These are phyloP conservation scores for Muscicapa comitata DNA, from an alignment of 2,797 vertebrate genomes.

Conservation along the genomic window DNA sequence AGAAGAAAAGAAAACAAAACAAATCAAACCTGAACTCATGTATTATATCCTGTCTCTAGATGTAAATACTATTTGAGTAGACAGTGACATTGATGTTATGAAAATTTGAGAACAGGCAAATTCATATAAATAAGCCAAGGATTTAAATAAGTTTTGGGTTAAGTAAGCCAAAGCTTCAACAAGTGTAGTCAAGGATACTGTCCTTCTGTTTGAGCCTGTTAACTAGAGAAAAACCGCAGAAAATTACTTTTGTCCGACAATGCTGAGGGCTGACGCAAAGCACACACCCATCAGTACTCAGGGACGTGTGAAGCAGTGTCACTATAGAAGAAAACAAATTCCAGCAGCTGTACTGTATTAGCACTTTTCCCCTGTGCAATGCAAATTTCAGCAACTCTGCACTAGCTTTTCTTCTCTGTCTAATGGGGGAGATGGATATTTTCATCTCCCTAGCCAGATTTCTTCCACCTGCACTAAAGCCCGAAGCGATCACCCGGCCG, in stretches of 20 bases:
- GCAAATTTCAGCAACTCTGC: not conserved
- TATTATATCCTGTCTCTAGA: not conserved
- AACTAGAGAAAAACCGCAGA: not conserved
- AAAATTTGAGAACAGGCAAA: conserved; percentile 5
- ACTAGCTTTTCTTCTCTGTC: not conserved
- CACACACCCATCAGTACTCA: not conserved
- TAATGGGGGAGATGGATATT: not conserved
- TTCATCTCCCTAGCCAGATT: not conserved
- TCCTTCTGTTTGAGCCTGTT: not conserved
- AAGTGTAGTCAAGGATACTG: not conserved
- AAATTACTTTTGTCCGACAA: not conserved
- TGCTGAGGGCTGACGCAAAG: not conserved
- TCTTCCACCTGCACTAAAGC: not conserved
- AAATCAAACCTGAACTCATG: not conserved
- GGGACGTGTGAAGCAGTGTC: not conserved
- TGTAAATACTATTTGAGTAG: not conserved
- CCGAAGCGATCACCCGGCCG: not conserved
- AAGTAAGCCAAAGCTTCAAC: not conserved
- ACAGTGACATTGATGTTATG: not conserved
- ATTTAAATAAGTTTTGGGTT: not conserved
- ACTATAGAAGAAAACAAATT: not conserved
- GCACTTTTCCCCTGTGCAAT: not conserved
- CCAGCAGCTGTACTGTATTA: not conserved
- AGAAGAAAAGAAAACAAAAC: conserved; percentile 11
- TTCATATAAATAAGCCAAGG: not conserved